phyloP scores from a whole-genome alignment of 2,888 invertebrate species.

The Eupithecia vulgata region DNA sequence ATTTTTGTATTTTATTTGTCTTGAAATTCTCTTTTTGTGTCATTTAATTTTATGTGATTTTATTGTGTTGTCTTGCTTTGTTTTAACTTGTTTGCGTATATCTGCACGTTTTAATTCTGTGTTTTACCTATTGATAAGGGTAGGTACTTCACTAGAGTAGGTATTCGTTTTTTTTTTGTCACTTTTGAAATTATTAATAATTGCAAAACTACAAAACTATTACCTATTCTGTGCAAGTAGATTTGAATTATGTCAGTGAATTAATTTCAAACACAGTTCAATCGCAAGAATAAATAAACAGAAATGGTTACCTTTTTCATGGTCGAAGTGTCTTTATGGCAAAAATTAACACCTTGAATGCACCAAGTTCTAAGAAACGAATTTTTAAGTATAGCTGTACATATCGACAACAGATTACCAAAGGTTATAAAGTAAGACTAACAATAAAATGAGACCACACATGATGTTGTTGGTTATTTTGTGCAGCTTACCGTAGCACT shows the following conservation, averaged over 20 bases:
- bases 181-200: too few species aligned
- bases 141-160: too few species aligned
- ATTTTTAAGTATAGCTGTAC: neutral
- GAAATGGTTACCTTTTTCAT: neutral
- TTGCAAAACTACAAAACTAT: too few species aligned
- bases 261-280: neutral
- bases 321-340: neutral
- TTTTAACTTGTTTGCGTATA: too few species aligned
- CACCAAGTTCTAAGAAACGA: neutral
- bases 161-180: too few species aligned
- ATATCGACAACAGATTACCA: neutral
- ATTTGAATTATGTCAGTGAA: neutral
- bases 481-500: slow-evolving; percentile 4
- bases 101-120: too few species aligned
- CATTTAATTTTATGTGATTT: too few species aligned
- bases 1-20: too few species aligned
- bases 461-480: neutral
- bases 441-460: slow-evolving; percentile 20
- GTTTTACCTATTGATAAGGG: too few species aligned
- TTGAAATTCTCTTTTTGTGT: too few species aligned
- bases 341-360: neutral
- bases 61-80: too few species aligned
- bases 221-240: neutral
- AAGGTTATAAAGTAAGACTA: neutral
- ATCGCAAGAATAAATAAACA: neutral